These are phyloP conservation scores for Hystrix cristata DNA, from an alignment of 2,113 vertebrate genomes.

Conservation along the genomic window DNA sequence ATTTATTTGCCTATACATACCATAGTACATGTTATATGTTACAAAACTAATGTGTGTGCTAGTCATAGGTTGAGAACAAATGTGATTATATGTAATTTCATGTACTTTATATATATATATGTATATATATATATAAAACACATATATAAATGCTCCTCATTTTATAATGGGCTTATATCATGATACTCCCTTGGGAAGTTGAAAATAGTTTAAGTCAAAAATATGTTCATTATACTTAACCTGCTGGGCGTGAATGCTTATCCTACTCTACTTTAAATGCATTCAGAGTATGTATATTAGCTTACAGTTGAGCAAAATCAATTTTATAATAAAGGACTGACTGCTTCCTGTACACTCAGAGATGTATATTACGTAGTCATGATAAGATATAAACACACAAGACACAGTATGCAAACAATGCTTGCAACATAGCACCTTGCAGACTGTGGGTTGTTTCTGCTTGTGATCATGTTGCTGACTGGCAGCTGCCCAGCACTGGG, in stretches of 20 bases:
- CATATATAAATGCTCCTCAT: too few species aligned
- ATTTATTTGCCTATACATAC: not conserved
- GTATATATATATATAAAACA: not conserved
- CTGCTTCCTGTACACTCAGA: not conserved
- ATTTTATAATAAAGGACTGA: not conserved
- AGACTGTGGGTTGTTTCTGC: not conserved
- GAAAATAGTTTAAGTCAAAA: not conserved
- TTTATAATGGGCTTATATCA: too few species aligned
- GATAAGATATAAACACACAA: not conserved
- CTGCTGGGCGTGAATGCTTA: not conserved
- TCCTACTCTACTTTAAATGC: not conserved
- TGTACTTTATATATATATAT: not conserved
- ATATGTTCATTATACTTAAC: not conserved
- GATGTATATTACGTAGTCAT: not conserved
- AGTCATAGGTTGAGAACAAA: too few species aligned
- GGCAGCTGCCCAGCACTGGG: not conserved
- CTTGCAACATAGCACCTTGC: not conserved
- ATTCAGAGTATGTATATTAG: not conserved
- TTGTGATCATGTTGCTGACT: not conserved
- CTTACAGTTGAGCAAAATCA: not conserved
- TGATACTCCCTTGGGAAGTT: not conserved
- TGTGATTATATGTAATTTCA: not conserved
- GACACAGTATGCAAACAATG: not conserved
- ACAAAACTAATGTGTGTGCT: accelerated
- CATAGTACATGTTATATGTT: accelerated